phyloP scores from a whole-genome alignment of 2,113 vertebrate species.

The Perccottus glenii region DNA sequence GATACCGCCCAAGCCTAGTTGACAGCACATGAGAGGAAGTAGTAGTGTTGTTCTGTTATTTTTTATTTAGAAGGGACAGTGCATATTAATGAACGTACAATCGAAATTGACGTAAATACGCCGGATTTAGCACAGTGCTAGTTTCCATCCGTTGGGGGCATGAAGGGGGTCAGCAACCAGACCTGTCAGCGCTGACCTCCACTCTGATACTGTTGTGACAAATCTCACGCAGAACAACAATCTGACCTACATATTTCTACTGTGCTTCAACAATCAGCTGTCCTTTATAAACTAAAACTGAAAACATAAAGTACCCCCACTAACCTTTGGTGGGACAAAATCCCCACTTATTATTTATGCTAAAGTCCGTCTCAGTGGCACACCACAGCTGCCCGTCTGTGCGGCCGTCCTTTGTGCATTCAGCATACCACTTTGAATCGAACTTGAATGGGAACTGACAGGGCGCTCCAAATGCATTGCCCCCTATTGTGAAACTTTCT shows the following conservation, averaged over 20 bases:
- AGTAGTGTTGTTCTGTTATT: constrained; percentile 40
- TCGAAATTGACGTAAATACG: too few species aligned
- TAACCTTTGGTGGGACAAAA: constrained; percentile 89
- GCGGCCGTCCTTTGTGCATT: constrained; percentile 86
- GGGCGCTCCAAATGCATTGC: constrained; percentile 86
- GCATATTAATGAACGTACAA: too few species aligned
- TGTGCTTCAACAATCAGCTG: not conserved
- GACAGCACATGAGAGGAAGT: constrained; percentile 62
- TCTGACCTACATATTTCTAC: not conserved
- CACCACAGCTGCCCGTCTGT: constrained; percentile 89
- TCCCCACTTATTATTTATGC: constrained; percentile 82
- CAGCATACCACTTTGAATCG: constrained; percentile 84
- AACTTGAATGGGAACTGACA: constrained; percentile 94
- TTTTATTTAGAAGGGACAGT: too few species aligned
- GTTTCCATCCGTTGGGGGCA: too few species aligned
- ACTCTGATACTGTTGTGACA: constrained; percentile 48
- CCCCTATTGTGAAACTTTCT: constrained; percentile 88
- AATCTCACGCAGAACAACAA: constrained; percentile 41
- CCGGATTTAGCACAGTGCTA: too few species aligned
- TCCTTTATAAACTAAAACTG: not conserved
- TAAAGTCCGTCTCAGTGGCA: constrained; percentile 83
- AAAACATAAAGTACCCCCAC: constrained; percentile 14
- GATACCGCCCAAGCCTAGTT: too few species aligned
- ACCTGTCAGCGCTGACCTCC: constrained; percentile 45
- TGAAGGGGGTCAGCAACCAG: constrained; percentile 63